Percentiles rank a stretch among this genome's conserved stretches.
Conservation (phyloP, 2,888 invertebrate species). For the Capitulum mitella region DNA sequence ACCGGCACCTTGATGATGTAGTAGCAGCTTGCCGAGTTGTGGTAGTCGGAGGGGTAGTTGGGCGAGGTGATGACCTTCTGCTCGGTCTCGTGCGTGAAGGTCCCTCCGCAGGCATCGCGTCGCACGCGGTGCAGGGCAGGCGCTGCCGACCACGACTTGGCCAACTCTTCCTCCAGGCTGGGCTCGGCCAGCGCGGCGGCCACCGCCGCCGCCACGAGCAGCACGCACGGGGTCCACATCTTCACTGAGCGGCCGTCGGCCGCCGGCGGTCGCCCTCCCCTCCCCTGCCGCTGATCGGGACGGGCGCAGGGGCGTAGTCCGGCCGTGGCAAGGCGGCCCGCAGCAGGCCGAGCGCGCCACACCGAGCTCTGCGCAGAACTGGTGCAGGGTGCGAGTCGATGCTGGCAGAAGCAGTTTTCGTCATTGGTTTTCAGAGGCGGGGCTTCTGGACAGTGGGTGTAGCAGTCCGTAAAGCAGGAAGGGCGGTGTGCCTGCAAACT, state of each 20-base stretch:
- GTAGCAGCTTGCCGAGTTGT: slow-evolving; percentile 16
- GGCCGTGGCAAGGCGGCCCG: neutral
- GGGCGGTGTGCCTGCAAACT: too few species aligned
- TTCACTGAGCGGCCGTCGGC: neutral
- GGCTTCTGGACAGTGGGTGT: too few species aligned
- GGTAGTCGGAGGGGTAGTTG: slow-evolving; percentile 21
- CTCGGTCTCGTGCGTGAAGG: slow-evolving; percentile 9
- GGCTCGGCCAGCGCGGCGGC: neutral
- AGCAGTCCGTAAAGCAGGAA: too few species aligned
- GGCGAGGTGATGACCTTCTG: slow-evolving; percentile 18
- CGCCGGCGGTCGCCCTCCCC: neutral
- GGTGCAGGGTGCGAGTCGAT: too few species aligned
- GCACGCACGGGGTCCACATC: neutral
- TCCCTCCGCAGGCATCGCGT: slow-evolving; percentile 1
- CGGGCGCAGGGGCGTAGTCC: too few species aligned
- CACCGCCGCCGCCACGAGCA: neutral
- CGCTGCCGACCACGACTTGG: neutral
- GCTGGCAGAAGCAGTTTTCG: too few species aligned
- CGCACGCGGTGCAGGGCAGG: neutral
- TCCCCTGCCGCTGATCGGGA: neutral
- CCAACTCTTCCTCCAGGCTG: neutral
- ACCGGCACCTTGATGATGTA: slow-evolving; percentile 7
- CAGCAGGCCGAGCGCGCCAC: too few species aligned
- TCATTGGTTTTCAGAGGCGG: too few species aligned
- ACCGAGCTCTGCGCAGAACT: too few species aligned